phyloP scores from a whole-genome alignment of 2,888 invertebrate genomes.

The Lasiommata megera region DNA sequence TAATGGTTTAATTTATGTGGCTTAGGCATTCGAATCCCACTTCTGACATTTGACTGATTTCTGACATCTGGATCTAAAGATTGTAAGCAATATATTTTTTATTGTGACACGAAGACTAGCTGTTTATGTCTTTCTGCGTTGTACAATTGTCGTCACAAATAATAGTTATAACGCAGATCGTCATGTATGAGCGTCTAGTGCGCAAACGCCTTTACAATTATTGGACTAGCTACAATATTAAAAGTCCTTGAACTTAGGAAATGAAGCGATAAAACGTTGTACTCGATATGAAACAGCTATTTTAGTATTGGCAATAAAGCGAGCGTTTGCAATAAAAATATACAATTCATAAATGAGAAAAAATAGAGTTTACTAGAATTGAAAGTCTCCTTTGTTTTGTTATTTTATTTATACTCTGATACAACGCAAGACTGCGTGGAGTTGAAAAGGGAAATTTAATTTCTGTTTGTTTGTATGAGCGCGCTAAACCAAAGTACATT shows the following conservation, averaged over 20 bases:
- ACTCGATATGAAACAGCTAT: constrained; percentile 9
- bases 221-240: constrained; percentile 12
- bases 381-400: not conserved
- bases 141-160: no score
- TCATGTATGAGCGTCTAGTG: not conserved
- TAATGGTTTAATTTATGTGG: no score
- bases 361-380: not conserved
- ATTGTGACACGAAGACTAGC: no score
- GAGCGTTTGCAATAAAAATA: constrained; percentile 3
- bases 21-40: no score
- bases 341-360: constrained; percentile 1
- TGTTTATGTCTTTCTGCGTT: no score
- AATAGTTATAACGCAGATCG: not conserved
- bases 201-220: not conserved
- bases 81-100: no score
- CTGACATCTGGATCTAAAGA: no score
- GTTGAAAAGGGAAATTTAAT: no score
- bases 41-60: no score
- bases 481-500: no score
- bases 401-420: not conserved
- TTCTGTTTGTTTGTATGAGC: no score
- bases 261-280: constrained; percentile 1
- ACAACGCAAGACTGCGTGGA: no score
- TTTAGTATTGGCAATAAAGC: constrained; percentile 10
- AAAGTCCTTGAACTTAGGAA: constrained; percentile 4